Conservation (phyloP, 2,888 invertebrate genomes). For the Nephrotoma guestfalica region DNA sequence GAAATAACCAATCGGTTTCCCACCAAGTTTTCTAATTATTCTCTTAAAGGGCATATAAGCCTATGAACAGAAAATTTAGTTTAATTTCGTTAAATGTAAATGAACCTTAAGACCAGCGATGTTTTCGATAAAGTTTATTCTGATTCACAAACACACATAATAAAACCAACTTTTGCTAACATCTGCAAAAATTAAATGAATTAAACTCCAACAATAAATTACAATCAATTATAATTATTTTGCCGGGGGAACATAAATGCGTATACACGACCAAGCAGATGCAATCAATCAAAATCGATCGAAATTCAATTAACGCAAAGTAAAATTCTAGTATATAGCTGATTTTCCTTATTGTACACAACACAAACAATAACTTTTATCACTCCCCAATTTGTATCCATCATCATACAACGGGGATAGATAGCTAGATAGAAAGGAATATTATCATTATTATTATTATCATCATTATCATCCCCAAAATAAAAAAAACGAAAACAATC, state of each 20-base stretch:
- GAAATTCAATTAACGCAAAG: not conserved
- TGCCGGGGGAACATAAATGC: not conserved
- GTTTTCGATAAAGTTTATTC: too few relatives aligned
- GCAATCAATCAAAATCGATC: not conserved
- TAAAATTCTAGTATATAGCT: not conserved
- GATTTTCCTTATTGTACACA: not conserved
- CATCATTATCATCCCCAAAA: not conserved
- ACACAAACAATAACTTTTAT: not conserved
- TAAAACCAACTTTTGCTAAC: too few relatives aligned
- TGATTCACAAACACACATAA: too few relatives aligned
- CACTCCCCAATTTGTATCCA: not conserved
- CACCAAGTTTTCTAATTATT: too few relatives aligned
- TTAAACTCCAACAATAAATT: too few relatives aligned
- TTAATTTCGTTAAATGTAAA: too few relatives aligned
- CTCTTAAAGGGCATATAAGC: too few relatives aligned
- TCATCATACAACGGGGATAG: not conserved
- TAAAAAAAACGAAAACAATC: not conserved
- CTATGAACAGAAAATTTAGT: too few relatives aligned
- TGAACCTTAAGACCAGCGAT: too few relatives aligned
- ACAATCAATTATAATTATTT: not conserved
- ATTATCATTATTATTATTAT: not conserved
- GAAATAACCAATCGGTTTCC: too few relatives aligned
- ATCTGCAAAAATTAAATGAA: too few relatives aligned
- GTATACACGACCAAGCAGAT: not conserved
- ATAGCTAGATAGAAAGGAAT: not conserved